Evolutionary conservation across 2,113 vertebrate species (phyloP), one percentile per base, ranked within the genome.

Genomic region (cat (Felis catus)): DNA sequence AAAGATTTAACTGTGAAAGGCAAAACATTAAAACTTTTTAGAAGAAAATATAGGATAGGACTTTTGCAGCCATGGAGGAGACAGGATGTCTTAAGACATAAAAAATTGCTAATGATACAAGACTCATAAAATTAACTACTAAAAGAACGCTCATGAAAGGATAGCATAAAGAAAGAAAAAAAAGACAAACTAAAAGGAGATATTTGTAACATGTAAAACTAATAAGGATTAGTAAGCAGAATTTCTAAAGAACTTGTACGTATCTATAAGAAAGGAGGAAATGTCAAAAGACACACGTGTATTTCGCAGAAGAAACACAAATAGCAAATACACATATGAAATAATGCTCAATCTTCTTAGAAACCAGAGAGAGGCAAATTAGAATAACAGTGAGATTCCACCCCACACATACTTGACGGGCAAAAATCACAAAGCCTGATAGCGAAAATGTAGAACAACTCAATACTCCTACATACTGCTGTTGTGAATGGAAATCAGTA

Each of bases 121-220:
- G 48, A 53, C 90, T 65, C 51, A 68, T 81, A 85, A 92, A 84
- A 80, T 74, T 55, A 94, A 79, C 51, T 21, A 27, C 53, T 88
- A 61, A 96, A 63, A 96, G 21, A 95, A 87, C 87, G 51, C n/a
- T 90, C 58, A 68, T 68, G 45, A 89, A 91, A 94, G 39, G 31
- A 48, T 65, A 63, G 48, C 39, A 70, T 19, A 93, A 84, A 74
- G 55, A 61, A 83, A 89, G 23, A 41, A 7, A 10, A 87, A 16
- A 91, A 74, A 79, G 48, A 27, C 1, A 48, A 88, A 68, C 89
- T 65, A 31, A 91, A 79, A 65, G 29, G 29, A 68, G 21, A 48
- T 58, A 83, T 55, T 36, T 66, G 9, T 82, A 82, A 68, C 61
- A 41, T 12, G 3, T 66, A 79, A 93, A 66, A 71, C 76, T 61